Conservation (phyloP, 2,888 invertebrate species). For the Lithophane leautieri region DNA sequence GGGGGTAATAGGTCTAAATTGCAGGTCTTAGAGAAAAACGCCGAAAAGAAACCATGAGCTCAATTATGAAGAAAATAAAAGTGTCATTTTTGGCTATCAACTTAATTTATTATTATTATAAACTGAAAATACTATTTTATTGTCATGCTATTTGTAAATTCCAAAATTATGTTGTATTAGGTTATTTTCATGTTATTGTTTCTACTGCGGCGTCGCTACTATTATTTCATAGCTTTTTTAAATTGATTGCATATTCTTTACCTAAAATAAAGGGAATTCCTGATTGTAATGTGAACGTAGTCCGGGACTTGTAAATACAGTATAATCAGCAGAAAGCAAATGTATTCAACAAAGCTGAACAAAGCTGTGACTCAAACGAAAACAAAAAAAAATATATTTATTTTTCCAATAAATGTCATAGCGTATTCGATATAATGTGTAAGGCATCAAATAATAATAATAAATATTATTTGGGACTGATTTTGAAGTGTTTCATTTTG, state of each 20-base stretch:
- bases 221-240: background rate
- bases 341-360: slow-evolving; percentile 78
- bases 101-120: slow-evolving; percentile 14
- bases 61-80: background rate
- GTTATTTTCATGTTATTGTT: background rate
- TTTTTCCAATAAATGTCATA: slow-evolving; percentile 86
- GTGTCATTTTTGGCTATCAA: background rate
- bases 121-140: background rate
- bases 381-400: slow-evolving; percentile 83
- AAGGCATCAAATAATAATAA: slow-evolving; percentile 79
- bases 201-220: background rate
- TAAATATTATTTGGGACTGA: slow-evolving; percentile 80
- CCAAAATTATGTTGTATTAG: slow-evolving; percentile 2
- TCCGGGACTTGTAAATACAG: slow-evolving; percentile 66
- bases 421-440: slow-evolving; percentile 76
- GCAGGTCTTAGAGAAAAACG: background rate
- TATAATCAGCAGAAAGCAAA: slow-evolving; percentile 53
- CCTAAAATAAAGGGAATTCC: background rate
- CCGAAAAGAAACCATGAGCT: background rate
- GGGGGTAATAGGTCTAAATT: too few species aligned
- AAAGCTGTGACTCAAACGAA: slow-evolving; percentile 79
- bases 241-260: background rate
- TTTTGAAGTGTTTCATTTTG: slow-evolving; percentile 65
- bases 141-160: background rate
- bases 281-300: slow-evolving; percentile 50